Conservation (phyloP, 2,797 vertebrate genomes). For the Rhincodon typus region DNA sequence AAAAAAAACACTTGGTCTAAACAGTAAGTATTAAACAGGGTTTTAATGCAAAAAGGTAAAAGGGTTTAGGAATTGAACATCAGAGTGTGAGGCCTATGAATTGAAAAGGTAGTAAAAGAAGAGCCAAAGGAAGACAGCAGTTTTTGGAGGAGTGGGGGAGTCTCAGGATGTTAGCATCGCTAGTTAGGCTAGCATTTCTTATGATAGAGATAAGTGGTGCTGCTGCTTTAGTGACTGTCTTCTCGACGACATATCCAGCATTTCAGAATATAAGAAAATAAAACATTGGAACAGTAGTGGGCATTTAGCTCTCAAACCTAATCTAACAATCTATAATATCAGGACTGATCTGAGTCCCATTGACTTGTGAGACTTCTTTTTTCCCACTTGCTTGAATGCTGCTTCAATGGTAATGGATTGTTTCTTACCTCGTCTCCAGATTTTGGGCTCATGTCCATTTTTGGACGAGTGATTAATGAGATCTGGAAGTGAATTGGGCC, state of each 20-base stretch:
- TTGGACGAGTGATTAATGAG: neutral
- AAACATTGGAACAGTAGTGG: too few relatives aligned
- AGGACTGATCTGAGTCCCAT: neutral
- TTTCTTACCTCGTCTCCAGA: neutral
- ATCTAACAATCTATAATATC: too few relatives aligned
- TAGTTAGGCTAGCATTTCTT: neutral
- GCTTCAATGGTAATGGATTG: neutral
- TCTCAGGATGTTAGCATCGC: neutral
- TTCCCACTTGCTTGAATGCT: neutral
- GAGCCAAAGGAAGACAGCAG: neutral
- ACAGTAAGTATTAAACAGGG: neutral
- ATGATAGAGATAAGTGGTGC: neutral
- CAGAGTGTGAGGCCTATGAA: neutral
- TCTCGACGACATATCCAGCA: conserved; percentile 43
- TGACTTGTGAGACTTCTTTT: neutral
- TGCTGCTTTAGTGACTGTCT: conserved; percentile 53
- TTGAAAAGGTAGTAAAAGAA: neutral
- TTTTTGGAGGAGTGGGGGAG: neutral
- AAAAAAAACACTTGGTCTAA: neutral
- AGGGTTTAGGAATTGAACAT: neutral
- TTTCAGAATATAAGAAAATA: neutral
- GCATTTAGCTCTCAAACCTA: too few relatives aligned
- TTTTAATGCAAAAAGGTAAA: neutral
- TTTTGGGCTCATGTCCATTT: neutral
- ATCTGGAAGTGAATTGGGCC: neutral